phyloP scores from a whole-genome alignment of 1,140 invertebrate genomes.

The Panagrolaimus sp. region DNA sequence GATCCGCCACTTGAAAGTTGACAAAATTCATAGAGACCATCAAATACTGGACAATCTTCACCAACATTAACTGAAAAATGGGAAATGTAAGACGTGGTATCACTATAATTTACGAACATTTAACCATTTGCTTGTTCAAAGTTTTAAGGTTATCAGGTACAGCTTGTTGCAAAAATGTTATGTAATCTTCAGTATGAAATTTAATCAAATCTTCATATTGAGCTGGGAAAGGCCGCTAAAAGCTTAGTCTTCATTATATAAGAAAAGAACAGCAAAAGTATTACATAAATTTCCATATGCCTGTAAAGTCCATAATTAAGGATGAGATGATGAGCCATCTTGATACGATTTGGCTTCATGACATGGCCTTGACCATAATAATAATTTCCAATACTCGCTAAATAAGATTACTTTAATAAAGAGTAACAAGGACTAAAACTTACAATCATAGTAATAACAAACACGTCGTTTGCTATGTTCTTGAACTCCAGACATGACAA shows the following conservation, averaged over 20 bases:
- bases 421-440: conserved; percentile 64
- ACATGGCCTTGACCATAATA: conserved; percentile 88
- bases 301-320: conserved; percentile 97
- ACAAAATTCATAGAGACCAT: conserved; percentile 92
- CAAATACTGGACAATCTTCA: conserved; percentile 95
- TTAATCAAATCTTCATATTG: conserved; percentile 99
- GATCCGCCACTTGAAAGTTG: conserved; percentile 95
- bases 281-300: conserved; percentile 99
- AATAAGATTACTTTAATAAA: conserved; percentile 8
- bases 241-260: conserved; percentile 16
- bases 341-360: conserved; percentile 96
- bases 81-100: background rate
- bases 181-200: conserved; percentile 99
- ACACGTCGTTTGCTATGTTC: conserved; percentile 83
- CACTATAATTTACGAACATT: conserved; percentile 85
- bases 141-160: conserved; percentile 98
- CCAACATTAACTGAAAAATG: conserved; percentile 79
- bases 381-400: conserved; percentile 17
- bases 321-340: conserved; percentile 98
- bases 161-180: conserved; percentile 89
- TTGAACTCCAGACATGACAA: conserved; percentile 61
- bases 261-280: conserved; percentile 60
- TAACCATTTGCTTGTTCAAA: conserved; percentile 99
- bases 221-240: conserved; percentile 86
- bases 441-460: conserved; percentile 98